Evolutionary conservation across 1,140 invertebrate species (phyloP), one percentile per base, ranked within the genome.

Genomic region (Berghia stephanieae): DNA sequence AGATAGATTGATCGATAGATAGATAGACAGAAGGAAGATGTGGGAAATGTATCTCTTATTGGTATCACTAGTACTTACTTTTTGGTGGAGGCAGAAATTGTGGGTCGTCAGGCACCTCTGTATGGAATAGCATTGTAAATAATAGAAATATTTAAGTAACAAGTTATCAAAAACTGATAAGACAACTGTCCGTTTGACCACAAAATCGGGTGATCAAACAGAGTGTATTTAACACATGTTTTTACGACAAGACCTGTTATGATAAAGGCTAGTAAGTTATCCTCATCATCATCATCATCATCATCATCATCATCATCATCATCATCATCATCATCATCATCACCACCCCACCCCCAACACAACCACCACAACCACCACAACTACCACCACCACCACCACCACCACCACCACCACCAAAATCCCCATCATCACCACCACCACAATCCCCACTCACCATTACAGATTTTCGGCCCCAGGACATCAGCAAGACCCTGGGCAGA

Each of bases 401-500:
- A n/a, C n/a, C n/a, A n/a, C n/a, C n/a, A n/a, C n/a, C n/a, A n/a
- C n/a, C n/a, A n/a, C n/a, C n/a, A n/a, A n/a, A n/a, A n/a, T n/a
- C n/a, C n/a, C n/a, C n/a, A n/a, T n/a, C n/a, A n/a, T n/a, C n/a
- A n/a, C n/a, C n/a, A n/a, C n/a, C n/a, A n/a, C n/a, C n/a, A n/a
- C n/a, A n/a, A n/a, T n/a, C n/a, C n/a, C n/a, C n/a, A 13, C 21
- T 10, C 80, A 83, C 85, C 85, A 60, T 86, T 86, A 75, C 85
- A 86, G 18, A 84, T 70, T 77, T 85, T 84, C n/a, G 81, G 80
- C 2, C 83, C 80, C 5, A 86, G 40, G 16, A 80, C 24, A 43
- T 78, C 77, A 6, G 80, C 66, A 3, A 86, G 79, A 68, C 63
- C 75, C 40, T 73, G 42, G 10, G 83, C 57, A 31, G 85, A 78